A percentile compares a stretch with the other conserved stretches of the same genome.
Conservation (phyloP, 2,888 invertebrate genomes). For the Cantharis rufa region DNA sequence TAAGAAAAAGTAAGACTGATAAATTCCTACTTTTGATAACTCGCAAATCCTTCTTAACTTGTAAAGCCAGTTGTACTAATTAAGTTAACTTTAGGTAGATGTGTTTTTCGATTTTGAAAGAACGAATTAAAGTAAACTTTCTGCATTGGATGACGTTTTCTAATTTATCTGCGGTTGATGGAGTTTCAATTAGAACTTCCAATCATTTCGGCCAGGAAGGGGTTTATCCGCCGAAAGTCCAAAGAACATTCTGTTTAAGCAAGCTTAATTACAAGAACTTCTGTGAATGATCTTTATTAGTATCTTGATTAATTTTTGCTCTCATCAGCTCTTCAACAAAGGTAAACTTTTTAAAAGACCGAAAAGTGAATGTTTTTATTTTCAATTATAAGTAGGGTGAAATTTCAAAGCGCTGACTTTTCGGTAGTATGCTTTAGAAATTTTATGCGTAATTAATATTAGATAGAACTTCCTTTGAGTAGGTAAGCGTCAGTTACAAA, state of each 20-base stretch:
- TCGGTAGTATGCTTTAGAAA: neutral
- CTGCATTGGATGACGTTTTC: conserved; percentile 14
- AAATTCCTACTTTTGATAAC: conserved; percentile 13
- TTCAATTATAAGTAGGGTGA: neutral
- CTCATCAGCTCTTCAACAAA: conserved; percentile 12
- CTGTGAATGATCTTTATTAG: conserved; percentile 27
- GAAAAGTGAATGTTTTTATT: conserved; percentile 10
- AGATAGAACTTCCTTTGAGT: conserved; percentile 3
- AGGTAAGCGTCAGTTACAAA: conserved; percentile 5
- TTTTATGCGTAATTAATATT: conserved; percentile 17
- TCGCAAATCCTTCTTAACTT: conserved; percentile 6
- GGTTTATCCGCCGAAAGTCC: conserved; percentile 4
- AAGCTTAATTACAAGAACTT: conserved; percentile 28
- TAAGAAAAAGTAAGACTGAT: conserved; percentile 11
- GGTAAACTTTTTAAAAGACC: conserved; percentile 11
- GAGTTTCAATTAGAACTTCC: conserved; percentile 28
- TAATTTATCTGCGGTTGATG: conserved; percentile 22
- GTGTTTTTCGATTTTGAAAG: conserved; percentile 10
- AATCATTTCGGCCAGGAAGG: conserved; percentile 20
- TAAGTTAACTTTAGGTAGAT: conserved; percentile 12
- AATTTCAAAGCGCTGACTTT: conserved; percentile 14
- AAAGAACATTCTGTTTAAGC: conserved; percentile 16
- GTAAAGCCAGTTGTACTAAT: conserved; percentile 15
- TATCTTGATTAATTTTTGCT: conserved; percentile 28
- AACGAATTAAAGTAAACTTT: conserved; percentile 25